phyloP scores from a whole-genome alignment of 2,113 vertebrate species.

The Crotalus horridus region DNA sequence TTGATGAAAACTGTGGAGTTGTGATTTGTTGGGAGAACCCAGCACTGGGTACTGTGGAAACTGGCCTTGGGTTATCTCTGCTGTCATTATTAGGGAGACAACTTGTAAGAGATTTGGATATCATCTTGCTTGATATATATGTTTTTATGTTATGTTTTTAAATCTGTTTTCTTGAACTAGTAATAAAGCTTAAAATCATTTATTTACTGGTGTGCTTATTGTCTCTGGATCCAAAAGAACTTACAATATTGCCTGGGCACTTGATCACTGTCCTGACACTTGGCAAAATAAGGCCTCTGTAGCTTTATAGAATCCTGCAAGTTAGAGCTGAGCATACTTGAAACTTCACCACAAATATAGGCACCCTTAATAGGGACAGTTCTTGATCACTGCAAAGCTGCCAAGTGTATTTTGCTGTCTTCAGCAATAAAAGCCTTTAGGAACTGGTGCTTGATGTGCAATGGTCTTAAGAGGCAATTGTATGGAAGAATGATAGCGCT shows the following conservation, averaged over 20 bases:
- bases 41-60: neutral
- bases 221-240: neutral
- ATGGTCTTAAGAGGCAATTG: neutral
- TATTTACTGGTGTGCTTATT: neutral
- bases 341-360: neutral
- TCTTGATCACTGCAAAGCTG: neutral
- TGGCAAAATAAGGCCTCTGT: neutral
- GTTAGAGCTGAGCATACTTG: neutral
- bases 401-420: neutral
- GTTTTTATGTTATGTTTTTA: neutral
- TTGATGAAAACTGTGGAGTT: neutral
- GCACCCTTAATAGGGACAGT: neutral
- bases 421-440: neutral
- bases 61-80: neutral
- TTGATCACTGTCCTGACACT: neutral
- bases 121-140: neutral
- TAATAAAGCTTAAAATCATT: neutral
- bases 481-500: neutral
- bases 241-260: neutral
- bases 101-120: neutral
- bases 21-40: neutral
- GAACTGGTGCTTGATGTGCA: neutral
- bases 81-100: neutral
- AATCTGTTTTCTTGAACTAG: neutral
- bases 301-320: neutral